Base-by-base conservation (phyloP, 2,888 invertebrate genomes). In the Baccha elongata region DNA sequence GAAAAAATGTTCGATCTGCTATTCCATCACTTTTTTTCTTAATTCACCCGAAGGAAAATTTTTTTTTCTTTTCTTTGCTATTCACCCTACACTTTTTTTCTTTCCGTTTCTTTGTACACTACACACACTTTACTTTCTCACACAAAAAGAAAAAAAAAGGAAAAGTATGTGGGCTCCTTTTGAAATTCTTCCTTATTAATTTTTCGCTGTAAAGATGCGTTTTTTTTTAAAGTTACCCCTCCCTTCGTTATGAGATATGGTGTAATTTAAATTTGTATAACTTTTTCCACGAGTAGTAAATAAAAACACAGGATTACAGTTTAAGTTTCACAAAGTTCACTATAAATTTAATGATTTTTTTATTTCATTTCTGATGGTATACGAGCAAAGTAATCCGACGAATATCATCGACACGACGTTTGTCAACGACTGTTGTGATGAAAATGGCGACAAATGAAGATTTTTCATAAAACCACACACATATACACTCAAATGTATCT, bases 381-480 rank as follows among this genome's bases (percentile, higher is more conserved):
- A 60, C 52, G 69, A 50, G 65, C 50, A 83, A 78, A 64, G 52
- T 42, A 80, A 72, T 84, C 80, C 68, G 86, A 86, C 86, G 85
- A 83, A 78, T 85, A 85, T 86, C 86, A 86, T 86, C 86, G 87
- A 87, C 85, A 86, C 86, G 87, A 87, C 87, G 86, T 87, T 87
- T 86, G 85, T 85, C 87, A 88, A 85, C 85, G 87, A 88, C 87
- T 87, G 87, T 86, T 78, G 86, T 87, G 86, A 85, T 86, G 86
- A 88, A 88, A 88, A 88, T 88, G 88, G 88, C 87, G 87, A 87
- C 79, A 83, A 76, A 55, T 84, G 53, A 74, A 73, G 52, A 58
- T 83, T 84, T 78, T 83, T 65, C 67, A 52, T 72, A 64, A 64
- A 50, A 78, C 64, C 68, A 78, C 44, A 62, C 78, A 50, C 60